These are phyloP conservation scores for Pseudois nayaur DNA, from an alignment of 2,113 vertebrate species.

Conservation along the genomic window DNA sequence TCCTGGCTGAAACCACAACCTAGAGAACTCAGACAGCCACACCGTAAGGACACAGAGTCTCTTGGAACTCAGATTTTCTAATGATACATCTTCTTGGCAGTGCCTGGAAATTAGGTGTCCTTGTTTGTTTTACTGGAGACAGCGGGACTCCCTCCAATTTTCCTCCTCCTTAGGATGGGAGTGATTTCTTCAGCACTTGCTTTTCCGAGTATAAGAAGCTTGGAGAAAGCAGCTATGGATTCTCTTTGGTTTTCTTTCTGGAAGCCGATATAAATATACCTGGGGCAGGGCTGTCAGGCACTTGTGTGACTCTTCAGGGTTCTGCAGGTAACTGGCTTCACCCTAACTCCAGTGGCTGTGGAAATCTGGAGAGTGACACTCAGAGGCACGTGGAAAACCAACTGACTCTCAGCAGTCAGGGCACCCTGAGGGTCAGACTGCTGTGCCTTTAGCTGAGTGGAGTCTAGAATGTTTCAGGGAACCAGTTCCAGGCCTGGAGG, in stretches of 20 bases:
- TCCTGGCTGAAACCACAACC: not conserved
- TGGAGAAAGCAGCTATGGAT: not conserved
- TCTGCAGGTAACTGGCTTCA: not conserved
- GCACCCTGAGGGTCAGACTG: not conserved
- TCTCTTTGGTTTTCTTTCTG: not conserved
- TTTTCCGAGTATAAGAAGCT: not conserved
- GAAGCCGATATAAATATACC: not conserved
- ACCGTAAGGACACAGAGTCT: not conserved
- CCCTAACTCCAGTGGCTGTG: rapidly evolving
- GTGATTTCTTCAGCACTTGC: not conserved
- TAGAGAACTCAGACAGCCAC: not conserved
- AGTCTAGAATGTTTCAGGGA: not conserved
- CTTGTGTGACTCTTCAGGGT: not conserved
- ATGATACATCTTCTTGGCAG: not conserved
- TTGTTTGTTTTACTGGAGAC: not conserved
- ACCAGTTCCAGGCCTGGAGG: not conserved
- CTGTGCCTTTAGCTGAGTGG: not conserved
- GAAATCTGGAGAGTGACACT: not conserved
- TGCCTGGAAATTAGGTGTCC: not conserved
- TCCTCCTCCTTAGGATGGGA: not conserved
- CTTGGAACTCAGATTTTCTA: not conserved
- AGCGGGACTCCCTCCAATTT: not conserved
- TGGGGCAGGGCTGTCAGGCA: not conserved
- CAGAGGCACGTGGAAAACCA: not conserved
- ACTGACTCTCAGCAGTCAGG: not conserved